Evolutionary conservation across 2,113 vertebrate genomes (phyloP), one percentile per base, ranked within the genome.

Genomic region (Rostratula benghalensis): DNA sequence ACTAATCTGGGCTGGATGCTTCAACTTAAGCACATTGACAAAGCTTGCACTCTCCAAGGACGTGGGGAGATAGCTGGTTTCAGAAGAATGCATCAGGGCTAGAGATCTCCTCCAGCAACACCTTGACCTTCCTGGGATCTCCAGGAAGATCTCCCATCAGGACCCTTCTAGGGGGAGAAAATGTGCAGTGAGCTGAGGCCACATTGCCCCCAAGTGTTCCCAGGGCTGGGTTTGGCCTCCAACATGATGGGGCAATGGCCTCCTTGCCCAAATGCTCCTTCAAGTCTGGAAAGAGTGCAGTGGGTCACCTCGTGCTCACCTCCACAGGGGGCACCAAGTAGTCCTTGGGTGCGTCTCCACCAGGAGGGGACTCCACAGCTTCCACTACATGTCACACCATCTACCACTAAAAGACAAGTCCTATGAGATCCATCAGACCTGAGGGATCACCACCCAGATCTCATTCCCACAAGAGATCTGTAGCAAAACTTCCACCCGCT

Each of bases 131-230:
- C 39, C 41, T 50, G 43, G 39, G 39, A 39, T 39, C 39, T 39
- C 39, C 39, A 39, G 39, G 39, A 41, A 85, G 10, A 33, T 87
- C 12, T 67, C 14, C 39, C 48, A 13, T 6, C 0, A 5, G 51
- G 50, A 93, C 8, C 25, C 4, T 9, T 35, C 19, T 22, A n/a
- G 57, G 27, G 18, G 12, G 3, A 13, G 48, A 41, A 80, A 39
- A 35, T 0, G 0, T 17, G 10, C 25, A 78, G 27, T 2, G 12
- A 48, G 37, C 51, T 24, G 13, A 43, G 70, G 20, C n/a, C 37
- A 25, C 7, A 0, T n/a, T 19, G 11, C 11, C 13, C 48, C 17
- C 46, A n/a, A 0, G 0, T 4, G 1, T 64, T 50, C 15, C 60
- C 3, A 3, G 60, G 21, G 19, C 1, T 23, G 46, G 17, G 10